Base-by-base conservation (phyloP, 35 echinoderm and acorn worm genomes). In the Hemicentrotus pulcherrimus region DNA sequence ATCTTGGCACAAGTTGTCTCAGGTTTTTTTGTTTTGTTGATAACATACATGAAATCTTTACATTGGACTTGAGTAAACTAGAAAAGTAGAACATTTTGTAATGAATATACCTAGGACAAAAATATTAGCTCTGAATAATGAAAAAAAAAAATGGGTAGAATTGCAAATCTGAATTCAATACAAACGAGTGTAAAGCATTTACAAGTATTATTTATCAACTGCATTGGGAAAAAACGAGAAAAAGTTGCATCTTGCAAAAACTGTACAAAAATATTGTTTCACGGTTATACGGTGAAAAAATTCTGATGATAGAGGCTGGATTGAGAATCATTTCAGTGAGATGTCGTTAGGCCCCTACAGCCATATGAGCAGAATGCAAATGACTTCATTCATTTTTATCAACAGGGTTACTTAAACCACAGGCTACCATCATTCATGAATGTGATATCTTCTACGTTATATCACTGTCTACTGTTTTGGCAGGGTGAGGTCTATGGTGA, bases 271-370 rank as follows among this genome's bases (percentile, higher is more conserved):
- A 78, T 78, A 78, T 78, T 8, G 7, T 78, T 78, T 78, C 65
- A 78, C 28, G 19, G 18, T 78, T 28, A 78, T 78, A 78, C 19
- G 22, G 28, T 28, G 65, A 78, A 78, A 78, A 59, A 78, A 22
- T 28, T 78, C 65, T 78, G 65, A 3, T 78, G 24, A 78, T 7
- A 22, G 65, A 78, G 65, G 65, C 19, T 78, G 65, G 65, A 7
- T 78, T 78, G 65, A 78, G 28, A 78, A 78, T 28, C 65, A 78
- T n/a, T 78, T 78, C 65, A 78, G 65, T n/a, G 65, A 78, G 65
- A 78, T 78, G 65, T 7, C 65, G 4, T 78, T 78, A 28, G n/a
- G 19, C 65, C 65, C 24, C 24, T 28, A n/a, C 19, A 28, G 18
- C 28, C 19, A 78, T 5, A 78, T 4, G 28, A 22, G 9, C 22